Conservation (phyloP, 2,113 vertebrate genomes). For the Clarias magur region DNA sequence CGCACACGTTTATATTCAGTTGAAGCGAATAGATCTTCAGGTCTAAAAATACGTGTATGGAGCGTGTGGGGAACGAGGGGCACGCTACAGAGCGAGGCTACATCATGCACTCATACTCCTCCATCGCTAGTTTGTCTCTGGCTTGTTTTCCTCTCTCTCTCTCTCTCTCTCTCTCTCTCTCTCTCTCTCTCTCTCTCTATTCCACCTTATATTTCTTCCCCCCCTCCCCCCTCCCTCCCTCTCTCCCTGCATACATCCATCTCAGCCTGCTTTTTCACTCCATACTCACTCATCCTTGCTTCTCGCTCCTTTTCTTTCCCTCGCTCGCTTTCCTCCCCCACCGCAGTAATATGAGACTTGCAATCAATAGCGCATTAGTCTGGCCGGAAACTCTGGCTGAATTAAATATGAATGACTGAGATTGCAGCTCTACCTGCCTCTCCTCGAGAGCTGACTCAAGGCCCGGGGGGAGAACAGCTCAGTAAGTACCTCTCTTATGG, state of each 20-base stretch:
- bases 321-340: slow-evolving; percentile 48
- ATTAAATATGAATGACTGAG: slow-evolving; percentile 84
- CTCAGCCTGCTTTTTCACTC: slow-evolving; percentile 57
- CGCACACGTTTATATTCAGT: slow-evolving; percentile 34
- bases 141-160: slow-evolving; percentile 7
- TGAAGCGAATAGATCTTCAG: neutral
- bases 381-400: slow-evolving; percentile 75
- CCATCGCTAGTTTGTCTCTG: neutral
- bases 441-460: slow-evolving; percentile 66
- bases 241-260: slow-evolving; percentile 60
- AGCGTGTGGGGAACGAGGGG: neutral
- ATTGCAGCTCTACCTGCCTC: slow-evolving; percentile 77
- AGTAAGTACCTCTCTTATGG: slow-evolving; percentile 63
- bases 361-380: slow-evolving; percentile 83
- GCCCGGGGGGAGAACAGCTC: slow-evolving; percentile 57
- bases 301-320: slow-evolving; percentile 25
- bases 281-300: neutral
- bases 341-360: slow-evolving; percentile 75
- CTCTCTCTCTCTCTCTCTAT: slow-evolving; percentile 39
- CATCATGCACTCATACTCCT: neutral
- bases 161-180: slow-evolving; percentile 38
- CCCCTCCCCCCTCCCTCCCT: slow-evolving; percentile 53
- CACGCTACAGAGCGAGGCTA: neutral
- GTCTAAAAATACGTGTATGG: slow-evolving; percentile 14
- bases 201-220: slow-evolving; percentile 46